A percentile compares a stretch with the other conserved stretches of the same genome.
These are phyloP conservation scores for Fringilla coelebs DNA, from an alignment of 2,797 vertebrate genomes.

Conservation along the genomic window DNA sequence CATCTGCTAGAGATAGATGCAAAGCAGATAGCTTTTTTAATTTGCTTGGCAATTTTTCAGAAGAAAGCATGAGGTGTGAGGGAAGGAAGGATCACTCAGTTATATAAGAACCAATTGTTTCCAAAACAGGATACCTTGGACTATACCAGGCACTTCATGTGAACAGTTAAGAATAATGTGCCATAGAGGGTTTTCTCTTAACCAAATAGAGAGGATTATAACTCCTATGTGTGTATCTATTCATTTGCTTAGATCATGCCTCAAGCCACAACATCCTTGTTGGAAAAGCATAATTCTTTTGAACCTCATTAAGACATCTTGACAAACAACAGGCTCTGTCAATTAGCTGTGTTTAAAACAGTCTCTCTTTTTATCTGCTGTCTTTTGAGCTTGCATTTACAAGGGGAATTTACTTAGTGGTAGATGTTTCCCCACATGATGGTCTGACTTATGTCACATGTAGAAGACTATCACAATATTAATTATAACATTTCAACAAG, in stretches of 20 bases:
- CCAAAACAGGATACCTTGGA: neutral
- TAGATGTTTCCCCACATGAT: neutral
- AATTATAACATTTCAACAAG: neutral
- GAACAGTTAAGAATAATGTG: neutral
- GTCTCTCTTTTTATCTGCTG: neutral
- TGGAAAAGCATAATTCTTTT: neutral
- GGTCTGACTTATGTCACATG: neutral
- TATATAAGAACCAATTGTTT: neutral
- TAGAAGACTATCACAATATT: neutral
- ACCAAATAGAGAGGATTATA: neutral
- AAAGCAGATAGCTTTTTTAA: neutral
- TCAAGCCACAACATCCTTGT: neutral
- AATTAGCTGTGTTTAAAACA: neutral
- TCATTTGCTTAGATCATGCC: neutral
- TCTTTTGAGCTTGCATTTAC: neutral
- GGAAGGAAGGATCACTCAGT: neutral
- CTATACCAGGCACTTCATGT: neutral
- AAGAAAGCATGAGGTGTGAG: neutral
- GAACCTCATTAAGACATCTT: neutral
- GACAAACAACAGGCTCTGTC: neutral
- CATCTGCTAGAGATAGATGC: slow-evolving; percentile 16
- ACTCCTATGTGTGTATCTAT: neutral
- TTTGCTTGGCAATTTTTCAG: neutral
- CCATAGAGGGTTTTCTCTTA: neutral
- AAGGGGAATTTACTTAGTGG: neutral